Base-by-base conservation (phyloP, 2,888 invertebrate species). In the Lithophane ornitopus region DNA sequence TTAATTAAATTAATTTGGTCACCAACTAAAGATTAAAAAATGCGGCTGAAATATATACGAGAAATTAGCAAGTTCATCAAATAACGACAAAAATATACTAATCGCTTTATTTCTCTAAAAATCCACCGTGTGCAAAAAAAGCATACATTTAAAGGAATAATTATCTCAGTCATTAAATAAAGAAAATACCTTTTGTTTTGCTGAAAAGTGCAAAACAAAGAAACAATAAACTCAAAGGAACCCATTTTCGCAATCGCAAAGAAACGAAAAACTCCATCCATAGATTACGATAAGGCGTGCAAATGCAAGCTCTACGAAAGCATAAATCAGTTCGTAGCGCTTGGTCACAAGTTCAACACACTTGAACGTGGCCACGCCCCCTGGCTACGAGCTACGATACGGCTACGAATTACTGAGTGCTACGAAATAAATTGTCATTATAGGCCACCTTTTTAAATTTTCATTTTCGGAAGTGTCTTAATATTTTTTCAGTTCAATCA, bases 311-410 rank as follows among this genome's bases (percentile, higher is more conserved):
- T 58, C 85, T 68, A 72, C 73, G 70, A 77, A 74, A 70, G 41
- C 82, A 87, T 86, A 83, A 82, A 80, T 86, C 75, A 85, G 80
- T 78, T 76, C 70, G 87, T 81, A 76, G 83, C 83, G 76, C 81
- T 77, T 76, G 70, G 85, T 67, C 78, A 70, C 81, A 88, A 84
- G 89, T 89, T 90, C 90, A 90, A 89, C 88, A 89, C 87, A 83
- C 89, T 88, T 81, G 81, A 66, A 70, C 75, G 69, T 67, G 67
- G 77, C 59, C 85, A 84, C 89, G 87, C 89, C 85, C 69, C 73
- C 52, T 56, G 26, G 74, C 88, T 86, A 82, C 66, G 81, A 75
- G 67, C 78, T 68, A 70, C 73, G 76, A 71, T 12, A 85, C 22
- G 8, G 54, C 78, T 77, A 74, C 70, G 86, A 82, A 52, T n/a